Percentiles rank a stretch among this genome's conserved stretches.
phyloP scores from a whole-genome alignment of 92 coral and sea anemone genomes.

The Zoanthus sansibaricus region DNA sequence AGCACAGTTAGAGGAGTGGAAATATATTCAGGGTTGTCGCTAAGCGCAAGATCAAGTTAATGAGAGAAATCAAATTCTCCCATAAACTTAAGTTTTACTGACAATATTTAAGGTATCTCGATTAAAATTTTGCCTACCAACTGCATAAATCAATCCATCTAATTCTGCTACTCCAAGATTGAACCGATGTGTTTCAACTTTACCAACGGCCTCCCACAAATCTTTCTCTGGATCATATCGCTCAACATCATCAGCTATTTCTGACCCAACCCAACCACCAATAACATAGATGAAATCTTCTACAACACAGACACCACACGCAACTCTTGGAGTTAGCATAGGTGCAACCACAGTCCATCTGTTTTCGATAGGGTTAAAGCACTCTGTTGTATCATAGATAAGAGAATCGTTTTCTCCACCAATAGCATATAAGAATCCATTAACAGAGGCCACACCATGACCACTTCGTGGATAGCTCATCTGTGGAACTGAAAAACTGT shows the following conservation, averaged over 20 bases:
- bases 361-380: slow-evolving; percentile 83
- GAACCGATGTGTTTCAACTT: slow-evolving; percentile 81
- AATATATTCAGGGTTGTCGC: no score
- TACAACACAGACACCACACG: slow-evolving; percentile 87
- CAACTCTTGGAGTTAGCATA: slow-evolving; percentile 87
- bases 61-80: no score
- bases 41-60: no score
- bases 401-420: slow-evolving; percentile 98
- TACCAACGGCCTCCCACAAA: slow-evolving; percentile 85
- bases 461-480: slow-evolving; percentile 90
- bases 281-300: slow-evolving; percentile 90
- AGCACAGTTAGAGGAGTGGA: no score
- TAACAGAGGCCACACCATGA: slow-evolving; percentile 75
- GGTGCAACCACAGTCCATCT: slow-evolving; percentile 86
- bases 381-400: slow-evolving; percentile 92
- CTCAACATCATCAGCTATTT: slow-evolving; percentile 87
- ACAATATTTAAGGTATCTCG: no score
- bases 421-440: slow-evolving; percentile 89
- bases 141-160: slow-evolving; percentile 85
- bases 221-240: slow-evolving; percentile 87
- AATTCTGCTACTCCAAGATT: slow-evolving; percentile 89
- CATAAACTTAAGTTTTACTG: no score
- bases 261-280: slow-evolving; percentile 99
- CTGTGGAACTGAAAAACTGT: slow-evolving; percentile 63
- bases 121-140: slow-evolving; percentile 62